Percentiles rank a stretch among this genome's conserved stretches.
Conservation (phyloP, 2,888 invertebrate genomes). For the Drosophila merina region DNA sequence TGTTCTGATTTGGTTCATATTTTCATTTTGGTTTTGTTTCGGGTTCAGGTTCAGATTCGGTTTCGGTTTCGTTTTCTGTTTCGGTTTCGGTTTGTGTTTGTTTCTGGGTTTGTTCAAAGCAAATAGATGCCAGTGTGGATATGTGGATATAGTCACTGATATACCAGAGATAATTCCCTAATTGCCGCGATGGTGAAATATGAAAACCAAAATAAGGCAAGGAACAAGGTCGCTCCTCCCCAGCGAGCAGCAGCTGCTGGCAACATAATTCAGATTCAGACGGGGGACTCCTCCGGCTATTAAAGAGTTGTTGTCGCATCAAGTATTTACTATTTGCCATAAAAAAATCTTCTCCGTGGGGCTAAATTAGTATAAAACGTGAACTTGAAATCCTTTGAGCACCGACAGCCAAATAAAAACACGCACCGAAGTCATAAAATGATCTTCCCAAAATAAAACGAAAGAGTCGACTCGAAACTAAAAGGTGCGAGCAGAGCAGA, state of each 20-base stretch:
- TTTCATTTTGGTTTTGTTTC: conserved; percentile 32
- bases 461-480: conserved; percentile 33
- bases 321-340: conserved; percentile 60
- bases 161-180: conserved; percentile 44
- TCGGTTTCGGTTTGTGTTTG: conserved; percentile 53
- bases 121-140: conserved; percentile 47
- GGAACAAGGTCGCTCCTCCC: conserved; percentile 40
- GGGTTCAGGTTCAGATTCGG: conserved; percentile 39
- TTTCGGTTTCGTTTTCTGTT: conserved; percentile 49
- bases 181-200: conserved; percentile 47
- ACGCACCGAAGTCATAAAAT: conserved; percentile 75
- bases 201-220: conserved; percentile 5
- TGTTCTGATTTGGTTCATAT: conserved; percentile 66
- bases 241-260: conserved; percentile 78
- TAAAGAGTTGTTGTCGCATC: conserved; percentile 74
- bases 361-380: conserved; percentile 65
- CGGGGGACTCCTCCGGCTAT: conserved; percentile 30
- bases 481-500: conserved; percentile 31
- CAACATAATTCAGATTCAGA: conserved; percentile 78
- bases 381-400: conserved; percentile 81
- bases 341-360: conserved; percentile 25
- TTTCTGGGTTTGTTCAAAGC: conserved; percentile 39
- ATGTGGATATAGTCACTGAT: conserved; percentile 26
- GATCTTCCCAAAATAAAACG: conserved; percentile 49
- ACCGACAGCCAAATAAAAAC: conserved; percentile 71